phyloP scores from a whole-genome alignment of 1,140 invertebrate species.

The Chrysoperla carnea region DNA sequence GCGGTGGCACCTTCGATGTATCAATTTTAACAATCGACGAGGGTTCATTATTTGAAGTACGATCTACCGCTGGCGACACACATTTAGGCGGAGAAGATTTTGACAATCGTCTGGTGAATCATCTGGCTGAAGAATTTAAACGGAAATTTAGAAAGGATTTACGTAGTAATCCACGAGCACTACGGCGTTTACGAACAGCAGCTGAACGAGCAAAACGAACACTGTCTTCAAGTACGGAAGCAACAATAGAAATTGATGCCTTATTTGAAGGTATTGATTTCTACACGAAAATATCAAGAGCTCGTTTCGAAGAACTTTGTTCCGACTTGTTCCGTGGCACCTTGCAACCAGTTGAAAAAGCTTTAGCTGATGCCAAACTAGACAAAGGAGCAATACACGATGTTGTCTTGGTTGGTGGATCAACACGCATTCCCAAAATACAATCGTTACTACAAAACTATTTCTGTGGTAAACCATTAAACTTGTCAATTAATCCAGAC shows the following conservation, averaged over 20 bases:
- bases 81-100: constrained; percentile 57
- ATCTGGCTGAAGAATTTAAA: constrained; percentile 31
- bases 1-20: constrained; percentile 55
- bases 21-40: constrained; percentile 59
- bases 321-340: constrained; percentile 39
- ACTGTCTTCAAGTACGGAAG: constrained; percentile 29
- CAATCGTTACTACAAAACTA: constrained; percentile 40
- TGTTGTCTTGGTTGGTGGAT: constrained; percentile 63
- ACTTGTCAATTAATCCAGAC: constrained; percentile 49
- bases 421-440: constrained; percentile 50
- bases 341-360: constrained; percentile 42
- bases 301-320: constrained; percentile 42
- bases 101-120: constrained; percentile 55
- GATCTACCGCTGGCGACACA: constrained; percentile 39
- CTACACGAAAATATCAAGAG: constrained; percentile 26
- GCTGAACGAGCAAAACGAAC: constrained; percentile 35
- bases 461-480: constrained; percentile 40
- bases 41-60: constrained; percentile 45
- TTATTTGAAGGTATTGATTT: constrained; percentile 27
- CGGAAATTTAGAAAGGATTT: constrained; percentile 29
- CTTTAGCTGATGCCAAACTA: constrained; percentile 53
- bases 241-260: constrained; percentile 29
- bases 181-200: constrained; percentile 39
- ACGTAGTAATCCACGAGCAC: constrained; percentile 23
- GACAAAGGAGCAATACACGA: constrained; percentile 55